A percentile compares a stretch with the other conserved stretches of the same genome.
phyloP scores from a whole-genome alignment of 2,113 vertebrate genomes.

The Eolophus roseicapilla region DNA sequence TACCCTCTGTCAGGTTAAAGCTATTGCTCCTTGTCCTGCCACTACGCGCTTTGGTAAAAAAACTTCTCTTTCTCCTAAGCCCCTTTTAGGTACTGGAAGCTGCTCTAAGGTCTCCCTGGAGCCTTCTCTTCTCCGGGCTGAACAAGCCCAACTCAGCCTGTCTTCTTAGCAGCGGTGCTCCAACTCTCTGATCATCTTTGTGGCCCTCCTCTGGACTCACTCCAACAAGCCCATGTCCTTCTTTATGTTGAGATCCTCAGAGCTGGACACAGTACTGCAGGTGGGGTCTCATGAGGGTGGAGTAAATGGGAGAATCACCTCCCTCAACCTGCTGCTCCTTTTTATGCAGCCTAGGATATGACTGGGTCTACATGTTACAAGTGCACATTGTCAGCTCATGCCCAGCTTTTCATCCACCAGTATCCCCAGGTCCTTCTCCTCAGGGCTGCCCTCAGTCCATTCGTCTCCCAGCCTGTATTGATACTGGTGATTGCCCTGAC shows the following conservation, averaged over 20 bases:
- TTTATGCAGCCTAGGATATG: background rate
- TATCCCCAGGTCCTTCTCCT: background rate
- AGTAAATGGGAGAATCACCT: background rate
- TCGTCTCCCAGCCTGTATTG: background rate
- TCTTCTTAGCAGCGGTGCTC: background rate
- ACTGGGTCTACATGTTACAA: background rate
- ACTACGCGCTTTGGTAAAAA: background rate
- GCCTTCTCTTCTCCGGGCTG: background rate
- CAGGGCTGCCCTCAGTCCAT: background rate
- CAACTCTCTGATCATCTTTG: background rate
- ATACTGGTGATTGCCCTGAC: background rate
- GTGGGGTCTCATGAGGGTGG: background rate
- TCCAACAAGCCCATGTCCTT: background rate
- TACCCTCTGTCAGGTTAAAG: background rate
- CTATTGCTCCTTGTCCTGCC: background rate
- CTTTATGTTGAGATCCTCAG: background rate
- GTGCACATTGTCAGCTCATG: fast-evolving
- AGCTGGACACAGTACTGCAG: background rate
- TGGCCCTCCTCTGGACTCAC: background rate
- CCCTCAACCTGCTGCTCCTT: background rate
- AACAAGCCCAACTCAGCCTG: background rate
- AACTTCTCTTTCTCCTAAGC: background rate
- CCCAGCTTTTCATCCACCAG: background rate
- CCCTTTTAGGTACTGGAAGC: background rate
- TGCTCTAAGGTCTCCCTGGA: background rate